These are phyloP conservation scores for Anthophora plumipes DNA, from an alignment of 2,888 invertebrate genomes.

Conservation along the genomic window DNA sequence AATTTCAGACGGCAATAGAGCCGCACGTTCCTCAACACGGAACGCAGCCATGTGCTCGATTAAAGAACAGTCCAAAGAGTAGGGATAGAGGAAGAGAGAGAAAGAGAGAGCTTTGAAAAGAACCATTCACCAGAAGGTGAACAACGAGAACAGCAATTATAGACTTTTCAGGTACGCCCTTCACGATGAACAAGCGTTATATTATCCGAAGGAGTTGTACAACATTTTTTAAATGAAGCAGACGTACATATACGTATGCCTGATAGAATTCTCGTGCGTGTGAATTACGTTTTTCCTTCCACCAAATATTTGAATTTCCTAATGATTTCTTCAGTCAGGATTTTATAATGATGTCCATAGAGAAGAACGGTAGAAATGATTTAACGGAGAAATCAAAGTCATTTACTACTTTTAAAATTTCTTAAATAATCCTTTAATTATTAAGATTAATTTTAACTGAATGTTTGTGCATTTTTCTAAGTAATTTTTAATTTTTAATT, in stretches of 20 bases:
- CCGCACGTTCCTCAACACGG: conserved; percentile 19
- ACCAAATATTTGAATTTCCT: too few relatives aligned
- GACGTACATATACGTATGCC: background rate
- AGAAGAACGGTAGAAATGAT: too few relatives aligned
- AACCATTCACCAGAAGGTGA: conserved; percentile 7
- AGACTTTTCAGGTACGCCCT: conserved; percentile 3
- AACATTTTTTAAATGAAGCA: background rate
- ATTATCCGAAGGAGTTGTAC: too few relatives aligned
- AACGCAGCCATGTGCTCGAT: conserved; percentile 25
- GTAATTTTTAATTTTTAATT: too few relatives aligned
- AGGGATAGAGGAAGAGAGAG: background rate
- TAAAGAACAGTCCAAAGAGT: conserved; percentile 31
- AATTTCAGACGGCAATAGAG: conserved; percentile 31
- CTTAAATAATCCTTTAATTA: too few relatives aligned
- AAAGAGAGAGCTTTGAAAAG: conserved; percentile 3
- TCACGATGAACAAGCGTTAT: background rate
- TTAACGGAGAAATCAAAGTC: too few relatives aligned
- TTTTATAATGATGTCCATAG: too few relatives aligned
- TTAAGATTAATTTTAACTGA: too few relatives aligned
- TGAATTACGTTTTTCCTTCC: background rate
- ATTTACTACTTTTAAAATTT: too few relatives aligned
- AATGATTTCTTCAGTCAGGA: too few relatives aligned
- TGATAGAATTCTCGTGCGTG: background rate
- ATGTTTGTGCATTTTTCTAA: too few relatives aligned
- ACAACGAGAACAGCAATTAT: conserved; percentile 40